Evolutionary conservation across 30 jellyfish, hydroid and myxozoan species (phyloP).

Genomic region (Aurelia aurita complex sp. Pacific): DNA sequence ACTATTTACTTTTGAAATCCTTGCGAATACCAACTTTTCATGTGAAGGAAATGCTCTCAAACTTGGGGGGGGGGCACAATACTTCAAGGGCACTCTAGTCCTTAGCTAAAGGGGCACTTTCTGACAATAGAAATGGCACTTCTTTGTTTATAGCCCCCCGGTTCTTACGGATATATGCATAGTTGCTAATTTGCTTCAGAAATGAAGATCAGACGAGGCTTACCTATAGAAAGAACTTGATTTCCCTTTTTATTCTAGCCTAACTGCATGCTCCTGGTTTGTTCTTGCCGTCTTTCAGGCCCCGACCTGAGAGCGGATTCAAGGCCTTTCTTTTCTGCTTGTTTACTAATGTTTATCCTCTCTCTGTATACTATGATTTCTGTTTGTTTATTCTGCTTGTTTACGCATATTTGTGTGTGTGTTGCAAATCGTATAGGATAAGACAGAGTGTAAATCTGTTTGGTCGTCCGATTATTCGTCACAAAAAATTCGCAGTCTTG

Average conservation of each 20-base stretch:
- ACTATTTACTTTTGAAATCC: slow-evolving; percentile 69
- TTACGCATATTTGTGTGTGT: slow-evolving; percentile 20
- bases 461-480: slow-evolving; percentile 32
- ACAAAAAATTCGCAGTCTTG: slow-evolving; percentile 29
- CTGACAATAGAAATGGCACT: too few species aligned
- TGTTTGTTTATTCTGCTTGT: slow-evolving; percentile 27
- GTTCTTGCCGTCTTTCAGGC: slow-evolving; percentile 59
- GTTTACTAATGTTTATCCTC: too few species aligned
- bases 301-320: not conserved
- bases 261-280: slow-evolving; percentile 42
- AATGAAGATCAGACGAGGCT: slow-evolving; percentile 41
- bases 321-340: too few species aligned
- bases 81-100: too few species aligned
- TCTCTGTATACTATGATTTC: not conserved
- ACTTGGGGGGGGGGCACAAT: too few species aligned
- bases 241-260: slow-evolving; percentile 35
- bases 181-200: slow-evolving; percentile 44
- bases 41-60: slow-evolving; percentile 47
- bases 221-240: slow-evolving; percentile 28
- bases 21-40: slow-evolving; percentile 38
- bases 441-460: slow-evolving; percentile 36
- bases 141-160: too few species aligned
- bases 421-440: slow-evolving; percentile 32
- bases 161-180: not conserved
- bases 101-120: too few species aligned